Percentiles rank a stretch among this genome's conserved stretches.
These are phyloP conservation scores for Drosophila austrosaltans DNA, from an alignment of 2,888 invertebrate species.

Conservation along the genomic window DNA sequence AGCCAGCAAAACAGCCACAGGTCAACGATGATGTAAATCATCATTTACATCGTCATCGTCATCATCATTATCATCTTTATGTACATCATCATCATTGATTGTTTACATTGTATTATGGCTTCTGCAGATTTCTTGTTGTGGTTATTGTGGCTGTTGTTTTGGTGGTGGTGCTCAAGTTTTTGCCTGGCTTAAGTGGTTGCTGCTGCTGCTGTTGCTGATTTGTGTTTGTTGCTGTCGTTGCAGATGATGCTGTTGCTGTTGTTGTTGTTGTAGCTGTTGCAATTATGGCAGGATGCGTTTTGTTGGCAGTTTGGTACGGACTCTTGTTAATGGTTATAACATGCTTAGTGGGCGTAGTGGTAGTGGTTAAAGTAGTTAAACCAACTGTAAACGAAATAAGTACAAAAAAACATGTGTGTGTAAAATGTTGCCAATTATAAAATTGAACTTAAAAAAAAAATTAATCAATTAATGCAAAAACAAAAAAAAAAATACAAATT, in stretches of 20 bases:
- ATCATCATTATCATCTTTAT: neutral
- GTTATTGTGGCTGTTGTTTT: conserved; percentile 43
- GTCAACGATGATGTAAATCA: neutral
- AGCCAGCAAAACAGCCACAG: conserved; percentile 5
- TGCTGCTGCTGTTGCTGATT: conserved; percentile 26
- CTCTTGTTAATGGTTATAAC: conserved; percentile 85
- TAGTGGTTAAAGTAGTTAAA: conserved; percentile 82
- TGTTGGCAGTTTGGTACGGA: conserved; percentile 61
- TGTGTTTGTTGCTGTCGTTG: conserved; percentile 43
- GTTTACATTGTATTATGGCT: conserved; percentile 38
- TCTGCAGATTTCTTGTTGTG: conserved; percentile 53
- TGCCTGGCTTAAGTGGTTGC: conserved; percentile 37
- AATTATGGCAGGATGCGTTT: conserved; percentile 56
- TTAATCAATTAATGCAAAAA: conserved; percentile 20
- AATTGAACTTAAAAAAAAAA: conserved; percentile 32
- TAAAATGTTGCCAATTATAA: conserved; percentile 56
- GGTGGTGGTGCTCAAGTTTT: conserved; percentile 39
- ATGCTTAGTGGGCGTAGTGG: conserved; percentile 87
- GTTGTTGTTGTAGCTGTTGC: conserved; percentile 57
- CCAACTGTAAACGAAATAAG: conserved; percentile 89
- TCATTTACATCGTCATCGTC: conserved; percentile 13
- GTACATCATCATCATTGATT: conserved; percentile 4
- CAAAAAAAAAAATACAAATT: neutral
- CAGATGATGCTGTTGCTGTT: conserved; percentile 56
- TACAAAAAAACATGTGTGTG: conserved; percentile 54